Evolutionary conservation across 2,113 vertebrate genomes (phyloP), one percentile per base, ranked within the genome.

Genomic region (Tautogolabrus adspersus): DNA sequence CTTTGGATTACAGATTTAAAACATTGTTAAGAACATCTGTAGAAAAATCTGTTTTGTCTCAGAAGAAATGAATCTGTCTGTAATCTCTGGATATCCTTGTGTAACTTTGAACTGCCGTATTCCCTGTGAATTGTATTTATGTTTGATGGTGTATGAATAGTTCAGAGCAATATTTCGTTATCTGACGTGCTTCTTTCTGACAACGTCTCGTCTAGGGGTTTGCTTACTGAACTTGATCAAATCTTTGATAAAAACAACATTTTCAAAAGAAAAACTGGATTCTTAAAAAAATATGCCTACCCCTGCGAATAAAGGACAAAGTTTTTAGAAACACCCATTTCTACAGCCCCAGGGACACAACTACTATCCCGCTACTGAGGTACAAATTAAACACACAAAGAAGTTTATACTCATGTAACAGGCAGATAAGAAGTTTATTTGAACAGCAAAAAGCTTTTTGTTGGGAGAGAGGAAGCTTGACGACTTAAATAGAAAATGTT

Each of bases 371-470:
- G 8, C 52, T 13, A 55, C 30, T 16, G 40, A 66, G 47, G 61
- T n/a, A 54, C 37, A 71, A 70, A 68, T 75, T 30, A 66, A 40
- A 66, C 47, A 38, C 52, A 71, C 26, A 63, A 44, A 60, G 23
- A 51, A 18, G n/a, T 6, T 16, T 19, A 47, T 16, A 8, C n/a
- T 57, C 23, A 5, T 60, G 55, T 40, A 47, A 59, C 58, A n/a
- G 61, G 54, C 72, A 66, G 79, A 81, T 71, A 71, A n/a, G 46
- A 66, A 18, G 16, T 66, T 15, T 42, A n/a, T 57, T 38, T 21
- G 23, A 68, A 21, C 4, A 4, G 38, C 13, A 34, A 59, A 51
- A 22, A 22, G 30, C 40, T 13, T 21, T 34, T 58, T 46, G 62
- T 63, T 66, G 10, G 57, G 38, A 47, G 30, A 15, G 2, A 37